Base-by-base conservation (phyloP, 1,140 invertebrate species). In the Lepidurus arcticus region DNA sequence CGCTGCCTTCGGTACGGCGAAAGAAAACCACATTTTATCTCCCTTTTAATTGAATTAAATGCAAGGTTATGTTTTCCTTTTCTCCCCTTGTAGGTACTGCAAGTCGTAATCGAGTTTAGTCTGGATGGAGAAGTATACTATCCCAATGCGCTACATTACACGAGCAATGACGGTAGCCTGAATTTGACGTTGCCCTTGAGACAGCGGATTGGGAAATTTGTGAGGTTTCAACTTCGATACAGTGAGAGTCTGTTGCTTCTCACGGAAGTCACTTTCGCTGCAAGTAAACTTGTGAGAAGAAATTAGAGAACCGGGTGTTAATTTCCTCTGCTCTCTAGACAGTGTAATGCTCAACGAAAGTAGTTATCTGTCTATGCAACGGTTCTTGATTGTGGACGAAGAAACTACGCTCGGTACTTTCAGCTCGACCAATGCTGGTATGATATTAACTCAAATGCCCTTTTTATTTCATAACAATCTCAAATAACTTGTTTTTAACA, bases 171-270 rank as follows among this genome's bases (percentile, higher is more conserved):
- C 21, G 83, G 83, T 74, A 84, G 84, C 13, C 82, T 85, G 9
- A 82, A 83, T 76, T 84, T 88, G 4, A 82, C 84, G 74, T 85
- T 89, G 53, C 81, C 83, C n/a, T 81, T 89, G 8, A 81, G 84
- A 13, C 82, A 88, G 80, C 83, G 85, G 24, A 81, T 88, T 16
- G 88, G 86, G 7, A 81, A 82, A 74, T 86, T 84, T 79, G 82
- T 89, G 21, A 86, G 86, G 78, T 80, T 88, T 21, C 82, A 85
- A 42, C 82, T 89, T 6, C 84, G 83, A 79, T 89, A 88, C 81
- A 85, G 86, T 45, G 83, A 86, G 5, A 83, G 84, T 47, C 89
- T 87, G 87, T 83, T 89, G 44, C 83, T 88, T 78, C 85, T 89
- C 43, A 87, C 86, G 76, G 88, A 89, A 82, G 84, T 89, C 1